Base-by-base conservation (phyloP, 2,113 vertebrate species). In the Mormyrus lacerda region DNA sequence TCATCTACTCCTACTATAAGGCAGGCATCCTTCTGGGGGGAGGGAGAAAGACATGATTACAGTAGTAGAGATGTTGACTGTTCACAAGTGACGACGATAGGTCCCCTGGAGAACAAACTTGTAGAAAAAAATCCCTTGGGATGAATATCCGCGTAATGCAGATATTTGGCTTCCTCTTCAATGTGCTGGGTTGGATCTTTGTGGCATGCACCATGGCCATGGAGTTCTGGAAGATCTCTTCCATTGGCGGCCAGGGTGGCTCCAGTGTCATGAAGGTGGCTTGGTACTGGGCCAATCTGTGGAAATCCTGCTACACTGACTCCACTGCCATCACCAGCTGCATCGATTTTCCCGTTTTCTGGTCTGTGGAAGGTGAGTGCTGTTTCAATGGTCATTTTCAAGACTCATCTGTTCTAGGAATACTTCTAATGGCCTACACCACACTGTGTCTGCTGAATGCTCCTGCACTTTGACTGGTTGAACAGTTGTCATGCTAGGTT, bases 221-320 rank as follows among this genome's bases (percentile, higher is more conserved):
- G 93, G 98, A 98, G 87, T 97, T 97, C 92, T 99, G 98, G 98
- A 99, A 98, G 90, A 96, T 98, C 91, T 95, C 95, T 31, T 91
- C 96, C 85, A 96, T 98, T 79, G 98, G 98, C 3, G 98, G 98
- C 76, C 97, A 96, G 85, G 98, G 91, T 0, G 96, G 96, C 55
- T 94, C 92, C 6, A 88, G 94, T 58, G 91, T 99, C 73, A 95
- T 99, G 92, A 97, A 96, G 91, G 97, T 97, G 88, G 96, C 96
- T 90, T 98, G 97, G 95, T 97, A 97, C 93, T 99, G 97, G 97
- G 96, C 98, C 94, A 99, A 97, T 92, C 94, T 99, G 76, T 99
- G 98, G 97, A 97, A 97, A 94, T 94, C 96, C 10, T 99, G 98
- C 91, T 97, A 96, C 47, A 99, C 97, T 17, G 96, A 98, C 92